phyloP scores from a whole-genome alignment of 1,140 invertebrate genomes.

The Whitmania pigra region DNA sequence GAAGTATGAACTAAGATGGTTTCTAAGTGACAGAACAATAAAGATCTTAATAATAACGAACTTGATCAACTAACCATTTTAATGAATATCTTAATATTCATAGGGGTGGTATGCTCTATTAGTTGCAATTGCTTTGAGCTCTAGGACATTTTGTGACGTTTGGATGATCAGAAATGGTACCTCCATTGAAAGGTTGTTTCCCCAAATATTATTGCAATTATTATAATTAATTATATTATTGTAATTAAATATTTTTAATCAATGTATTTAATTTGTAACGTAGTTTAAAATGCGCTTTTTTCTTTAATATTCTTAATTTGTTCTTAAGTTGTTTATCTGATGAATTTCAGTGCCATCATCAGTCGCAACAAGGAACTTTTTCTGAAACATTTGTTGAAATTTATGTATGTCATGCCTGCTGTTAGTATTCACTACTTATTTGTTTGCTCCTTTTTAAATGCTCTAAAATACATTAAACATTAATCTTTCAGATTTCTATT shows the following conservation, averaged over 20 bases:
- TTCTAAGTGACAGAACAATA: not conserved
- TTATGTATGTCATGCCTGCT: constrained; percentile 66
- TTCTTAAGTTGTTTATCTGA: constrained; percentile 31
- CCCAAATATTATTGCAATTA: not conserved
- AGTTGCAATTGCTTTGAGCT: constrained; percentile 66
- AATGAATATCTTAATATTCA: constrained; percentile 21
- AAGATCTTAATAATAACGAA: too few species aligned
- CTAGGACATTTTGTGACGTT: constrained; percentile 82
- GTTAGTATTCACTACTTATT: constrained; percentile 47
- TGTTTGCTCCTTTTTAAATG: constrained; percentile 21
- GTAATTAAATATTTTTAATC: not conserved
- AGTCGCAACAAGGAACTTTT: constrained; percentile 67
- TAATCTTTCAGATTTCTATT: constrained; percentile 51
- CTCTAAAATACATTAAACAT: constrained; percentile 16
- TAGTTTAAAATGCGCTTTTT: not conserved
- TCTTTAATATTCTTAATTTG: not conserved
- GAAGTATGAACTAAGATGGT: constrained; percentile 36
- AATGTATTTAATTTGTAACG: not conserved
- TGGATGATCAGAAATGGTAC: constrained; percentile 92
- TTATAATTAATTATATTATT: constrained; percentile 8
- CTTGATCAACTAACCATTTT: not conserved
- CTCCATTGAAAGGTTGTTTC: constrained; percentile 69
- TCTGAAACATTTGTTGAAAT: constrained; percentile 58
- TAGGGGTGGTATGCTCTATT: constrained; percentile 64
- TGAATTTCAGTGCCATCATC: constrained; percentile 71